Evolutionary conservation across 1,140 invertebrate genomes (phyloP), one percentile per base, ranked within the genome.

Genomic region (Leptopilina boulardi): DNA sequence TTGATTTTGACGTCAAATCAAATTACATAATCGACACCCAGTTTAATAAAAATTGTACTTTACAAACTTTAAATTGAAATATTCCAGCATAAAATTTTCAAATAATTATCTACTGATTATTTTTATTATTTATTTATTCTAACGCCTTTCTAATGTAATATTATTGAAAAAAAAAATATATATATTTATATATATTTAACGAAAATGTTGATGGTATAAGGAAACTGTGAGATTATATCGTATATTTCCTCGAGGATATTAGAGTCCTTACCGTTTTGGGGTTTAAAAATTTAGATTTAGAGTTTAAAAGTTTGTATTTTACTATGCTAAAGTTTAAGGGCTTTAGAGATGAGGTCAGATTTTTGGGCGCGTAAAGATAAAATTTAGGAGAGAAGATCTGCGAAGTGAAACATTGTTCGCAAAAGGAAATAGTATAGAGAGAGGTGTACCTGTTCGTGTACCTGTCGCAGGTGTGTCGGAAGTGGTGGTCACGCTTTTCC

Each of bases 221-320:
- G 19, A 10, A 56, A 51, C 18, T 56, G 19, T n/a, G 2, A 59
- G 23, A 59, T 26, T 59, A 59, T 59, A 59, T 59, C 23, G 21
- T 56, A 19, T 23, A 21, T 56, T 56, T 59, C 21, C 23, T 26
- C 10, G 9, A 59, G 23, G 13, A 59, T 13, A 59, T 59, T 13
- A n/a, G 13, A 2, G 11, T 30, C 56, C 23, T 26, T 23, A 15
- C 56, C 23, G 6, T 54, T 54, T 66, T 66, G 3, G 6, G 23
- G 56, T 66, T 66, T 66, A 66, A 15, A n/a, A 66, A 30, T 66
- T 66, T 66, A 66, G 59, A 66, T 66, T 66, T 66, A 66, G 26
- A 30, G 4, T 30, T 66, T 30, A 6, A 26, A 54, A 30, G 11
- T 30, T 30, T 30, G 23, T 11, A 66, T 66, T 66, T 34, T 66